A percentile compares a stretch with the other conserved stretches of the same genome.
Evolutionary conservation across 2,113 vertebrate genomes (phyloP).

Genomic region (Microtus richardsoni): DNA sequence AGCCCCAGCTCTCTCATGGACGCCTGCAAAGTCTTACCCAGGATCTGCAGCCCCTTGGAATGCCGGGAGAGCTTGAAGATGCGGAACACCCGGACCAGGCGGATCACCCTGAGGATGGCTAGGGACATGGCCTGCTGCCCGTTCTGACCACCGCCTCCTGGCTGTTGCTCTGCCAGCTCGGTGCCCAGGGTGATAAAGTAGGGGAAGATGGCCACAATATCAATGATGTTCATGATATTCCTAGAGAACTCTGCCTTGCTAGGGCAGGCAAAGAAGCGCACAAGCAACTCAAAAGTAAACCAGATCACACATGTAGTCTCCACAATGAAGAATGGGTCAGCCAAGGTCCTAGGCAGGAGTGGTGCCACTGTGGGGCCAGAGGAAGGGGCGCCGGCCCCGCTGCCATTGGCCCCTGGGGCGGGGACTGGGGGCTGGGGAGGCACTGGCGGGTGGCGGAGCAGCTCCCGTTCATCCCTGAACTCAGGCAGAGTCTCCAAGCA

Average conservation of each 20-base stretch:
- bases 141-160: constrained; percentile 80
- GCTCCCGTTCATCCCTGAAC: constrained; percentile 95
- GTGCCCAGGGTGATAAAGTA: constrained; percentile 98
- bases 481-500: constrained; percentile 97
- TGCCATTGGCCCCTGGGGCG: constrained; percentile 46
- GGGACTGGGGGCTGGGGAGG: constrained; percentile 71
- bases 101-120: constrained; percentile 97
- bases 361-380: constrained; percentile 78
- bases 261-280: constrained; percentile 96
- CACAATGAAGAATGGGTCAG: constrained; percentile 96
- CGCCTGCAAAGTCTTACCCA: constrained; percentile 97
- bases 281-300: constrained; percentile 98
- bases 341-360: constrained; percentile 87
- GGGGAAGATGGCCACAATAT: constrained; percentile 97
- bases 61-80: constrained; percentile 98
- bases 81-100: constrained; percentile 95
- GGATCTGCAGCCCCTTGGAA: constrained; percentile 97
- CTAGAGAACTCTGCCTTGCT: constrained; percentile 96
- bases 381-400: not conserved
- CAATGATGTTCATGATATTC: constrained; percentile 98
- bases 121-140: constrained; percentile 96
- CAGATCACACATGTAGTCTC: constrained; percentile 98
- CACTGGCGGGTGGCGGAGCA: constrained; percentile 70
- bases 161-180: constrained; percentile 94
- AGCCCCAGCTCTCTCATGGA: constrained; percentile 97